Conservation (phyloP, 2,113 vertebrate genomes). For the Oreocharis arfaki region DNA sequence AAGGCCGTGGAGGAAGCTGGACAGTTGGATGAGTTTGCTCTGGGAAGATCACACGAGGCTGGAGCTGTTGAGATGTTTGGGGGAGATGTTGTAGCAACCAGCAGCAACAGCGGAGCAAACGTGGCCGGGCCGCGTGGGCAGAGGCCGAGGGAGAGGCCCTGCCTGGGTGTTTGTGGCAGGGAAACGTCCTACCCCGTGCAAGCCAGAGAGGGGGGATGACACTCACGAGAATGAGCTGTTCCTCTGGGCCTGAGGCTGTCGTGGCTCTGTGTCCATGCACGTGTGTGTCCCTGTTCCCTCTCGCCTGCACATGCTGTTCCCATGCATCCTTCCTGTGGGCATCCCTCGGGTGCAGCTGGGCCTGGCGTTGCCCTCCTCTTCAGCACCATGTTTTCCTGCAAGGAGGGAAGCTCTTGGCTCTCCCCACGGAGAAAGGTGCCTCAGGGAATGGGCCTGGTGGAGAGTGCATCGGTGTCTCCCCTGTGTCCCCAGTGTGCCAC, state of each 20-base stretch:
- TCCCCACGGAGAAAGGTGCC: background rate
- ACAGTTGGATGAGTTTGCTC: background rate
- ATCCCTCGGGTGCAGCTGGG: background rate
- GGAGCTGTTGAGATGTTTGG: conserved; percentile 27
- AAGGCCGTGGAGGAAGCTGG: background rate
- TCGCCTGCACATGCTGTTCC: fast-evolving
- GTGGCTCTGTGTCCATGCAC: background rate
- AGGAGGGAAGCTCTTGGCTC: background rate
- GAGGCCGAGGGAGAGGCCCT: background rate
- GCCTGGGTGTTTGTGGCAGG: background rate
- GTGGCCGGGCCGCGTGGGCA: background rate
- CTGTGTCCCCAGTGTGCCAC: fast-evolving
- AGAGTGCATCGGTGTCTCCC: fast-evolving
- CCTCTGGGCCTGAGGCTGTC: background rate
- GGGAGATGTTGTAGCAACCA: conserved; percentile 60
- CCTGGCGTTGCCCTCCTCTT: background rate
- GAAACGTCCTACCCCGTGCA: background rate
- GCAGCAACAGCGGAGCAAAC: background rate
- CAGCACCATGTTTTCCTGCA: background rate
- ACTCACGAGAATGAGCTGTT: background rate
- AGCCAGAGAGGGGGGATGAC: background rate
- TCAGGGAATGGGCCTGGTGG: background rate
- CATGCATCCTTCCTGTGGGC: fast-evolving
- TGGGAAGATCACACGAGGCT: background rate
- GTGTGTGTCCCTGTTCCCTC: background rate